phyloP scores from a whole-genome alignment of 2,797 vertebrate species.

The Sebastes taczanowskii region DNA sequence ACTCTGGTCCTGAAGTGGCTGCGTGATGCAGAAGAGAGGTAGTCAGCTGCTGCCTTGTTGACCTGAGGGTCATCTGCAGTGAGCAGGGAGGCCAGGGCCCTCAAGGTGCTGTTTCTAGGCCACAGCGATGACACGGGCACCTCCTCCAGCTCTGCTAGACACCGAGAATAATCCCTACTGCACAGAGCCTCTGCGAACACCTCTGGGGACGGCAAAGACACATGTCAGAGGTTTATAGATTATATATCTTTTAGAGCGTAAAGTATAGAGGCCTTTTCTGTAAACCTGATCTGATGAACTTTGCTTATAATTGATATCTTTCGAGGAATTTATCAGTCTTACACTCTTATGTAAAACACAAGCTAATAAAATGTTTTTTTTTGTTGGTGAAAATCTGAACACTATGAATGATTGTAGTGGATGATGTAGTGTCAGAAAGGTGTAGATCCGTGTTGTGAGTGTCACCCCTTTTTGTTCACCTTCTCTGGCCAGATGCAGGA shows the following conservation, averaged over 20 bases:
- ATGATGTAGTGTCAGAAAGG: background rate
- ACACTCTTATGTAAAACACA: background rate
- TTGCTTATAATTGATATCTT: background rate
- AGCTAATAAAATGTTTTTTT: background rate
- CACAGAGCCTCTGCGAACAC: conserved; percentile 85
- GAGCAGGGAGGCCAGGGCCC: conserved; percentile 88
- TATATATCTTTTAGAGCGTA: background rate
- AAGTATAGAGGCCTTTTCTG: background rate
- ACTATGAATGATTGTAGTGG: background rate
- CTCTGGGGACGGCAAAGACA: conserved; percentile 71
- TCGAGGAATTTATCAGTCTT: background rate
- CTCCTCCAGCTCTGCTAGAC: conserved; percentile 82
- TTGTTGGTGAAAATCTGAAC: background rate
- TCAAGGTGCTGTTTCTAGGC: conserved; percentile 85
- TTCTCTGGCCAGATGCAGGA: conserved; percentile 90
- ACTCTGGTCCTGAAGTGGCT: conserved; percentile 91
- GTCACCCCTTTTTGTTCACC: conserved; percentile 74
- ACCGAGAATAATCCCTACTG: conserved; percentile 77
- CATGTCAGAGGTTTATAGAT: background rate
- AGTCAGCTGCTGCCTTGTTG: conserved; percentile 82
- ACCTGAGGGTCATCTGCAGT: conserved; percentile 84
- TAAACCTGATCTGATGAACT: background rate
- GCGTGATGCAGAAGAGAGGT: conserved; percentile 84
- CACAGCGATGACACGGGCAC: conserved; percentile 82
- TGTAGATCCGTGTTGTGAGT: background rate